Base-by-base conservation (phyloP, 2,888 invertebrate genomes). In the Thera britannica region DNA sequence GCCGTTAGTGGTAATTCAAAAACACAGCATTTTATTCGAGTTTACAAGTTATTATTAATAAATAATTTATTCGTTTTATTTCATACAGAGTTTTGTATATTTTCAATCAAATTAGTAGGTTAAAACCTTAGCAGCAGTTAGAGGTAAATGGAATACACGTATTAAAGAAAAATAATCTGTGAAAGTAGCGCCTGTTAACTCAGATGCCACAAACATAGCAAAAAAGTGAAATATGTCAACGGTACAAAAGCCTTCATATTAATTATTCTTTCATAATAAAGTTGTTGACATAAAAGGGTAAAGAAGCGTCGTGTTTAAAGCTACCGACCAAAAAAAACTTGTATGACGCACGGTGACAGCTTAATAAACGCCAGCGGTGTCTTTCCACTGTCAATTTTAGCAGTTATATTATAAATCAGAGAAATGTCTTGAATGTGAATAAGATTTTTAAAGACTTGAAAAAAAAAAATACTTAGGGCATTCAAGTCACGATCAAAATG, bases 311-410 rank as follows among this genome's bases (percentile, higher is more conserved):
- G n/a, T 52, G 34, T 34, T 52, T 34, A 8, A 52, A 52, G 8
- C 34, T 3, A 52, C 51, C 2, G 23, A 51, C 8, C 34, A 52
- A 34, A 52, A 34, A 52, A 55, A 55, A 55, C 55, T 6, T n/a
- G 55, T 35, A 11, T 59, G 38, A 12, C 9, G 38, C 38, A 41
- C 63, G 68, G 71, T 74, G 75, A 76, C 76, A 80, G 78, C 75
- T 75, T 74, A 63, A 65, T 56, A 56, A 72, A 77, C 71, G 67
- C 69, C 58, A 23, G 69, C 67, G 56, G 72, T 38, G 34, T 48
- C 49, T 51, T 34, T 63, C 23, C 36, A 49, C 8, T 49, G 62
- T 60, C 51, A 60, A 56, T 46, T 11, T 12, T 56, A 57, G 38
- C 23, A 41, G 11, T 63, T 41, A 58, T 41, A n/a, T 38, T 61